These are phyloP conservation scores for Forbesichthys papilliferus DNA, from an alignment of 2,113 vertebrate species.

Conservation along the genomic window DNA sequence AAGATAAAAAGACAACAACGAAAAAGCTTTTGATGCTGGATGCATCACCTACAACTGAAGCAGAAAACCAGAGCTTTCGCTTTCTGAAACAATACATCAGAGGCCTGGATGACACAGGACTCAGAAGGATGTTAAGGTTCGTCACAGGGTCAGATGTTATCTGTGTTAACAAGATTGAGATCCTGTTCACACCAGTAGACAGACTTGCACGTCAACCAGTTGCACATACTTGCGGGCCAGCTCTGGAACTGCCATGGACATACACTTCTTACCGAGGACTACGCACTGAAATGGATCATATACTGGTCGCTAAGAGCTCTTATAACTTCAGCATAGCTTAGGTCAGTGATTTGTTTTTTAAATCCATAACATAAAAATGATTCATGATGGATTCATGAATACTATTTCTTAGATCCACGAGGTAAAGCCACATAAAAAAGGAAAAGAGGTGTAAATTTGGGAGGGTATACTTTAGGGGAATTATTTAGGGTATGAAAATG, in stretches of 20 bases:
- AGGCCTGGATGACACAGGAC: slow-evolving; percentile 30
- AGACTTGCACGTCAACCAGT: slow-evolving; percentile 27
- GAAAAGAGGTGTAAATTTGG: neutral
- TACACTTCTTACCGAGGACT: slow-evolving; percentile 21
- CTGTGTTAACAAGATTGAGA: slow-evolving; percentile 20
- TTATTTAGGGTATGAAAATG: neutral
- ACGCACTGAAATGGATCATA: neutral
- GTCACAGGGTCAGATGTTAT: slow-evolving; percentile 34
- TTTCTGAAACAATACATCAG: slow-evolving; percentile 48
- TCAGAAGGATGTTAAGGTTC: slow-evolving; percentile 39
- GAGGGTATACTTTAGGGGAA: neutral
- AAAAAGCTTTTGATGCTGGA: no score
- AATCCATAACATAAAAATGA: slow-evolving; percentile 2
- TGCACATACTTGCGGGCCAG: slow-evolving; percentile 34
- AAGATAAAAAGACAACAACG: slow-evolving; percentile 20
- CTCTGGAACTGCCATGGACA: slow-evolving; percentile 31
- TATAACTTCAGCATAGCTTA: slow-evolving; percentile 24
- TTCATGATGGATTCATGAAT: neutral
- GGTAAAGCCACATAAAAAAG: neutral
- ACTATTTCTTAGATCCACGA: neutral
- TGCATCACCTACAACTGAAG: no score
- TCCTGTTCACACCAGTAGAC: slow-evolving; percentile 33
- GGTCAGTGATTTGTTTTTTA: slow-evolving; percentile 15
- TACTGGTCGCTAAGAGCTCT: slow-evolving; percentile 6
- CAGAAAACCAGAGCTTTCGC: neutral